A percentile compares a stretch with the other conserved stretches of the same genome.
phyloP scores from a whole-genome alignment of 2,113 vertebrate genomes.

The Periophthalmus modestus region DNA sequence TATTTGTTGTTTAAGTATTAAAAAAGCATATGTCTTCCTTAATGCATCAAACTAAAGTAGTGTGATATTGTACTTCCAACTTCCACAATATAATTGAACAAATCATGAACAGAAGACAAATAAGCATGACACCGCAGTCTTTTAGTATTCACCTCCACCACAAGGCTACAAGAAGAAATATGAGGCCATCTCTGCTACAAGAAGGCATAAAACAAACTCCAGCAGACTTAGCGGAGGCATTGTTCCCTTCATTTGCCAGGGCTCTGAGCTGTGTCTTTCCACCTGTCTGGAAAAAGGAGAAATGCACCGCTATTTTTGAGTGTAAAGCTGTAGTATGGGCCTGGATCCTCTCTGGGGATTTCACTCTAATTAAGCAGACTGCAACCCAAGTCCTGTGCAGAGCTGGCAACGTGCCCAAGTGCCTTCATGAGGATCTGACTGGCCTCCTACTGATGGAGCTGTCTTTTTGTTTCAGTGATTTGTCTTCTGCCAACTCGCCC shows the following conservation, averaged over 20 bases:
- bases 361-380: slow-evolving; percentile 69
- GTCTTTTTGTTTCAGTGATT: slow-evolving; percentile 51
- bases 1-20: too few species aligned
- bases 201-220: slow-evolving; percentile 25
- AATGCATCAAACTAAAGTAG: too few species aligned
- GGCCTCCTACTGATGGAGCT: slow-evolving; percentile 47
- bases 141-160: slow-evolving; percentile 32
- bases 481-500: slow-evolving; percentile 43
- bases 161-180: slow-evolving; percentile 24
- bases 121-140: slow-evolving; percentile 6
- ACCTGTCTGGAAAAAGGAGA: slow-evolving; percentile 37
- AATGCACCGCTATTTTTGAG: slow-evolving; percentile 21
- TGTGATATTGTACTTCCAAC: slow-evolving; percentile 19
- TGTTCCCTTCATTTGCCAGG: slow-evolving; percentile 37
- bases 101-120: slow-evolving; percentile 31
- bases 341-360: slow-evolving; percentile 63
- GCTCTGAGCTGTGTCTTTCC: slow-evolving; percentile 25
- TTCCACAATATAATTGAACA: slow-evolving; percentile 21
- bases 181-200: slow-evolving; percentile 16
- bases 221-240: slow-evolving; percentile 19
- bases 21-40: too few species aligned
- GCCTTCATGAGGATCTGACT: slow-evolving; percentile 62
- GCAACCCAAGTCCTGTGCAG: slow-evolving; percentile 53
- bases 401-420: slow-evolving; percentile 59
- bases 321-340: slow-evolving; percentile 39